Evolutionary conservation across 2,113 vertebrate genomes (phyloP).

Genomic region (Odobenus rosmarus): DNA sequence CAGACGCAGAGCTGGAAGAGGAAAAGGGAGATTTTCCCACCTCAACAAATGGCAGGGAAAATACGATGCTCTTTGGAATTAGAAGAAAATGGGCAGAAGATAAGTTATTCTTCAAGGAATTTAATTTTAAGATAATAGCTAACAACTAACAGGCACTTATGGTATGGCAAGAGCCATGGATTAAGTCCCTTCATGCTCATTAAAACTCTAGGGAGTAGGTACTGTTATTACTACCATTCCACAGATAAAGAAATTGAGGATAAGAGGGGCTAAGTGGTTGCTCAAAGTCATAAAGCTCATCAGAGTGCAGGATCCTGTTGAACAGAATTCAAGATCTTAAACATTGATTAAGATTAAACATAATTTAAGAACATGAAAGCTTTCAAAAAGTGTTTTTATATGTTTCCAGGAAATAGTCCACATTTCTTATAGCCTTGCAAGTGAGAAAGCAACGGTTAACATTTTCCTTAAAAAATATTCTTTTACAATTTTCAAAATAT

Average conservation of each 20-base stretch:
- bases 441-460: slow-evolving; percentile 17
- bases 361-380: background rate
- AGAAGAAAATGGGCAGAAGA: background rate
- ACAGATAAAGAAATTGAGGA: background rate
- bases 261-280: background rate
- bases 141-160: background rate
- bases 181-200: background rate
- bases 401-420: slow-evolving; percentile 35
- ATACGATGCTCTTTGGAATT: background rate
- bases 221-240: background rate
- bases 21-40: background rate
- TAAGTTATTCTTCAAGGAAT: background rate
- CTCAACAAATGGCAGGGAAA: background rate
- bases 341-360: background rate
- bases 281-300: background rate
- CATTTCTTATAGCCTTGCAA: background rate
- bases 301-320: background rate
- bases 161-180: background rate
- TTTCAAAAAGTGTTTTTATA: background rate
- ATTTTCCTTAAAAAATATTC: background rate
- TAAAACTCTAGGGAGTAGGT: background rate
- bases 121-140: slow-evolving; percentile 23
- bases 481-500: background rate
- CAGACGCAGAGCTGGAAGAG: background rate
- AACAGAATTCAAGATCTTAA: slow-evolving; percentile 19